phyloP scores from a whole-genome alignment of 2,797 vertebrate genomes.

The Tenualosa ilisha region DNA sequence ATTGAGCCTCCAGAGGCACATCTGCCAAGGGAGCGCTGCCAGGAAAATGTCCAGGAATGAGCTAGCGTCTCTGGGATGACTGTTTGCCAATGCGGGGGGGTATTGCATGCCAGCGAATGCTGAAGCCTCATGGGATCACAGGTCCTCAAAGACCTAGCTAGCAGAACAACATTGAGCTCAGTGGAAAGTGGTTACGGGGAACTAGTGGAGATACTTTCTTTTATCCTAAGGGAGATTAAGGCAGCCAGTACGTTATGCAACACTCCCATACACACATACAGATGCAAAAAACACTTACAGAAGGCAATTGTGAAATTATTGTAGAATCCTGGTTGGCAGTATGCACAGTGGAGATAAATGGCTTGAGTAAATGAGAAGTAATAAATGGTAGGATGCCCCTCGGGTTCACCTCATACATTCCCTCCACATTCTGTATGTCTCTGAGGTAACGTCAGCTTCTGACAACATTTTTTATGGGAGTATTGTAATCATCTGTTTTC shows the following conservation, averaged over 20 bases:
- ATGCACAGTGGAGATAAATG: no score
- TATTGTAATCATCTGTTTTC: background rate
- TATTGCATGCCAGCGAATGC: background rate
- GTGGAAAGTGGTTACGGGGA: background rate
- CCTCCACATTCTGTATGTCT: background rate
- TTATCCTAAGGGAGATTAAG: no score
- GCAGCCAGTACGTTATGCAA: no score
- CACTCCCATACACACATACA: no score
- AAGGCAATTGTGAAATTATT: no score
- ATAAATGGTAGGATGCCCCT: background rate
- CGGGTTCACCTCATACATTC: background rate
- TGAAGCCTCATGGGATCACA: background rate
- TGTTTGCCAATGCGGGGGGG: slow-evolving; percentile 33
- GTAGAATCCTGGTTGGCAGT: no score
- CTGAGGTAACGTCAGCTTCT: background rate
- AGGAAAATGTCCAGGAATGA: slow-evolving; percentile 54
- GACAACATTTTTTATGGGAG: background rate
- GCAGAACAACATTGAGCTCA: background rate
- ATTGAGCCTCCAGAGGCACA: slow-evolving; percentile 34
- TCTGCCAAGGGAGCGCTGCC: slow-evolving; percentile 51
- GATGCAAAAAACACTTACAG: no score
- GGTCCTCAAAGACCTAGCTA: background rate
- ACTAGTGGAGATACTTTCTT: background rate
- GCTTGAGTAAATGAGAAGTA: no score
- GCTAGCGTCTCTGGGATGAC: slow-evolving; percentile 44